Conservation (phyloP, 2,888 invertebrate genomes). For the Tuta absoluta region DNA sequence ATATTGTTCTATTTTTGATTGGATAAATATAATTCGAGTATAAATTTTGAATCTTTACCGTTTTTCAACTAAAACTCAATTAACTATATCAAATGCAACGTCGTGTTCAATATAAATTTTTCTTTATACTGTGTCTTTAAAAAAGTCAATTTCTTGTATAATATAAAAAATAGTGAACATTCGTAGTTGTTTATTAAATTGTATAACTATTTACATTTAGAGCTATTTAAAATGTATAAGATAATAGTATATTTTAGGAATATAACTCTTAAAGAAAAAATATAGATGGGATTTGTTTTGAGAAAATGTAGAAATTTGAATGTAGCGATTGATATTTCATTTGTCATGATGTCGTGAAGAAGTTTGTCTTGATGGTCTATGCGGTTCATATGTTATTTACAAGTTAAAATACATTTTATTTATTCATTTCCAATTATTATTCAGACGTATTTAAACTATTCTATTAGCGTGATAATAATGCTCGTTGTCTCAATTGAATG, state of each 20-base stretch:
- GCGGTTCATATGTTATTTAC: background rate
- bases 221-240: constrained; percentile 36
- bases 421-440: background rate
- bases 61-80: constrained; percentile 15
- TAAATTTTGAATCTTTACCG: constrained; percentile 23
- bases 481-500: constrained; percentile 35
- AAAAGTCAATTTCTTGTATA: constrained; percentile 41
- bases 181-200: constrained; percentile 45
- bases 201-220: constrained; percentile 36
- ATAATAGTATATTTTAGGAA: constrained; percentile 31
- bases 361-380: constrained; percentile 7
- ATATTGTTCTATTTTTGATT: constrained; percentile 18
- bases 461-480: constrained; percentile 15
- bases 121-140: constrained; percentile 38
- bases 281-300: background rate
- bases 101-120: constrained; percentile 40
- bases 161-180: constrained; percentile 45
- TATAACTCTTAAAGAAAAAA: constrained; percentile 23
- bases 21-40: constrained; percentile 11
- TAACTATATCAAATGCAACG: constrained; percentile 29
- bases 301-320: constrained; percentile 29
- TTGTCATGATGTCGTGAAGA: background rate
- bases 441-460: background rate
- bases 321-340: background rate
- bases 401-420: background rate